These are phyloP conservation scores for Sycobia sp. DNA, from an alignment of 1,140 invertebrate species.

Conservation along the genomic window DNA sequence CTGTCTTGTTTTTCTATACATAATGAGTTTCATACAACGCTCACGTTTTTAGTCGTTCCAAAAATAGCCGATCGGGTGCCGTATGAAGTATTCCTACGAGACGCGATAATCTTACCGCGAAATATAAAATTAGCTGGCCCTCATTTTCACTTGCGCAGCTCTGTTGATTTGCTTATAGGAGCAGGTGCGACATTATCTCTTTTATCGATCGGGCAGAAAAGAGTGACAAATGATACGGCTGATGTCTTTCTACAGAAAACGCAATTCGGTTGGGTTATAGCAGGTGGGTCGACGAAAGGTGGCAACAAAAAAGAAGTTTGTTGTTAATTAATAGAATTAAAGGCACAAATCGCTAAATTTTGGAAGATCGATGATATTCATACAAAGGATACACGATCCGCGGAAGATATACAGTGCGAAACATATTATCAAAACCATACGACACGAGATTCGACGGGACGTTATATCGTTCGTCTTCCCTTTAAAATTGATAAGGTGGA, in stretches of 20 bases:
- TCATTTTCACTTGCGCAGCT: constrained; percentile 26
- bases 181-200: neutral
- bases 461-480: no score
- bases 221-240: neutral
- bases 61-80: constrained; percentile 29
- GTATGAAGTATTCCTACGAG: constrained; percentile 26
- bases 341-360: neutral
- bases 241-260: constrained; percentile 31
- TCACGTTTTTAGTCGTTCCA: constrained; percentile 26
- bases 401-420: no score
- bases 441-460: no score
- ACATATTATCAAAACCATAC: no score
- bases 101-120: constrained; percentile 26
- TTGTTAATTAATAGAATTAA: neutral
- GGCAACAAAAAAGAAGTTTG: neutral
- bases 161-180: constrained; percentile 27
- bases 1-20: constrained; percentile 21
- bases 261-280: constrained; percentile 26
- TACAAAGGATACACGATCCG: no score
- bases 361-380: no score
- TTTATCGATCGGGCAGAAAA: constrained; percentile 17
- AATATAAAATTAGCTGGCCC: constrained; percentile 33
- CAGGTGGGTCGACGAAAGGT: neutral
- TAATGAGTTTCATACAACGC: constrained; percentile 26
- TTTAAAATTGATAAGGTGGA: no score